Conservation (phyloP, 2,113 vertebrate species). For the Sciurus niger region DNA sequence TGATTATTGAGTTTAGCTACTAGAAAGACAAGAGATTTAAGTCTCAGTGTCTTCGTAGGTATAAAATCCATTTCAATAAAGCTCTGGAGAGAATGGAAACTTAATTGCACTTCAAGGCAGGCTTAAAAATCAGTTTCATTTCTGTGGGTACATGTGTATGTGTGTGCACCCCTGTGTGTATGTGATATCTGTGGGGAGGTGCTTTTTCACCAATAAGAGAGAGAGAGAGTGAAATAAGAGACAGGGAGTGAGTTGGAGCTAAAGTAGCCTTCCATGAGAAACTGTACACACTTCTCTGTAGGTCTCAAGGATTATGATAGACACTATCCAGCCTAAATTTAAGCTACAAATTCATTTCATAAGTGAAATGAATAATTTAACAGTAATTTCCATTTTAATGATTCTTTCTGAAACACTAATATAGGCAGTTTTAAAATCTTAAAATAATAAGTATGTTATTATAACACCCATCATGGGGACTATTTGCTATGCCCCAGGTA, state of each 20-base stretch:
- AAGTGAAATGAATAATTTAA: neutral
- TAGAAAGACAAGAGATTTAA: neutral
- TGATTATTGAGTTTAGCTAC: neutral
- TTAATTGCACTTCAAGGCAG: neutral
- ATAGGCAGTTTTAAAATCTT: neutral
- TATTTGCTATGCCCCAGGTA: neutral
- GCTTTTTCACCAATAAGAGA: neutral
- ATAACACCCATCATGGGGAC: neutral
- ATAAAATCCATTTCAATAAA: neutral
- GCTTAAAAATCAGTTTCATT: neutral
- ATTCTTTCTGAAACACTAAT: neutral
- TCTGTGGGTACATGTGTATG: no score
- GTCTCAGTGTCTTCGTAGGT: neutral
- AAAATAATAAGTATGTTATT: constrained; percentile 27
- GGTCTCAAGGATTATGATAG: neutral
- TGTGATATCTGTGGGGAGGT: neutral
- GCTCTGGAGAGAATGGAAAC: neutral
- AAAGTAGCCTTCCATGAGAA: neutral
- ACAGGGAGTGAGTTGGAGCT: neutral
- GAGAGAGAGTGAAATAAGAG: no score
- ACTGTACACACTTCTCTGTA: neutral
- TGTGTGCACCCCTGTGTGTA: neutral
- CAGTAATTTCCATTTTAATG: neutral
- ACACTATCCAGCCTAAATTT: neutral
- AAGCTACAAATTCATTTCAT: neutral